phyloP scores from a whole-genome alignment of 2,113 vertebrate genomes.

The Toxotes jaculatrix region DNA sequence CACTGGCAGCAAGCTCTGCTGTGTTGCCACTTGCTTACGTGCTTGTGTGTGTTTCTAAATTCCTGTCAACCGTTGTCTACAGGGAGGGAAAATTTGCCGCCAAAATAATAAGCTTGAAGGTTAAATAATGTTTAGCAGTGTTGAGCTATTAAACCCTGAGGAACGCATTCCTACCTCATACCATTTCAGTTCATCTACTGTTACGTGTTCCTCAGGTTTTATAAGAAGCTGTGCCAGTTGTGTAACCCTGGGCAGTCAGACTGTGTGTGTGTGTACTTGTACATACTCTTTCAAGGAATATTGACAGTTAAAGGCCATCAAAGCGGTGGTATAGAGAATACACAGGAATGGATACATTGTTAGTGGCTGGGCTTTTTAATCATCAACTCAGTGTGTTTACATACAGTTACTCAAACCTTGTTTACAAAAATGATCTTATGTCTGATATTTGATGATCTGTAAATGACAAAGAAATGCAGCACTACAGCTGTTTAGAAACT shows the following conservation, averaged over 20 bases:
- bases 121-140: constrained; percentile 29
- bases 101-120: constrained; percentile 16
- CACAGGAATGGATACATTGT: not conserved
- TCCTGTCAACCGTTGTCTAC: not conserved
- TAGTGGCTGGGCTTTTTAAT: not conserved
- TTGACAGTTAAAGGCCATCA: not conserved
- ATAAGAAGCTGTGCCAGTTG: not conserved
- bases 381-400: not conserved
- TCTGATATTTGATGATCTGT: not conserved
- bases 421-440: not conserved
- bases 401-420: not conserved
- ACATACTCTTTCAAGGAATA: not conserved
- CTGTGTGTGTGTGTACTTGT: not conserved
- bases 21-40: not conserved
- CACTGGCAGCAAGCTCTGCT: not conserved
- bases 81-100: constrained; percentile 40
- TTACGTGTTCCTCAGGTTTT: not conserved
- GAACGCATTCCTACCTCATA: constrained; percentile 16
- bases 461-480: not conserved
- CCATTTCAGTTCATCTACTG: not conserved
- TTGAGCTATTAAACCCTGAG: constrained; percentile 26
- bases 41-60: constrained; percentile 18
- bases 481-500: not conserved
- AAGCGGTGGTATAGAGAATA: not conserved
- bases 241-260: constrained; percentile 1